Conservation (phyloP, 2,888 invertebrate genomes). For the Pterostichus madidus region DNA sequence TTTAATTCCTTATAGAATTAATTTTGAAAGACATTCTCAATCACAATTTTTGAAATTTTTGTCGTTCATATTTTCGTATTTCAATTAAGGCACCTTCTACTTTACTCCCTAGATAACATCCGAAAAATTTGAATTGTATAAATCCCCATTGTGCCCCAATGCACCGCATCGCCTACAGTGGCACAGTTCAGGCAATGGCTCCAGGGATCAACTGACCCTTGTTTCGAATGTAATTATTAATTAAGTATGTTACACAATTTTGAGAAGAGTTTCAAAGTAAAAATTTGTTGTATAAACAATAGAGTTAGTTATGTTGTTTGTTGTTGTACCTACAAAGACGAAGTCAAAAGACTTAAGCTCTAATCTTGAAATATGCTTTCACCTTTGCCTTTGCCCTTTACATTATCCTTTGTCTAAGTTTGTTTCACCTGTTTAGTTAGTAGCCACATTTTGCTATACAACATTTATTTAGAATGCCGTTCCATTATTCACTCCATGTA, state of each 20-base stretch:
- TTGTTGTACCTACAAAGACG: not conserved
- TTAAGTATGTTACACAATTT: not conserved
- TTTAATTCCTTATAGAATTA: no score
- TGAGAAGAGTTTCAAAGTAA: not conserved
- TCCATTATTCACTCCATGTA: no score
- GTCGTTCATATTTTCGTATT: no score
- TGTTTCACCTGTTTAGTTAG: not conserved
- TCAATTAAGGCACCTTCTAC: no score
- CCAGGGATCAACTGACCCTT: not conserved
- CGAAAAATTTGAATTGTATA: no score
- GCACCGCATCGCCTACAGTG: no score
- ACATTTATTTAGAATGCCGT: not conserved
- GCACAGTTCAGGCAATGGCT: not conserved
- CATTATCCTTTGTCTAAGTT: slow-evolving; percentile 12
- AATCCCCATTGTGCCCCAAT: no score
- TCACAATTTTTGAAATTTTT: no score
- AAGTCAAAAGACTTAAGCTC: not conserved
- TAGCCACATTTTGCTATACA: not conserved
- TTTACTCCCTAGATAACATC: no score
- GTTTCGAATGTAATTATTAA: not conserved
- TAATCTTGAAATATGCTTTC: slow-evolving; percentile 30
- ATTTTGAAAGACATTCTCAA: no score
- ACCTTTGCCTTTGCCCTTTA: not conserved
- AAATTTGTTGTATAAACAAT: not conserved
- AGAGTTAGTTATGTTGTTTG: not conserved